Evolutionary conservation across 2,888 invertebrate genomes (phyloP).

Genomic region (Dicranocentrus wangi): DNA sequence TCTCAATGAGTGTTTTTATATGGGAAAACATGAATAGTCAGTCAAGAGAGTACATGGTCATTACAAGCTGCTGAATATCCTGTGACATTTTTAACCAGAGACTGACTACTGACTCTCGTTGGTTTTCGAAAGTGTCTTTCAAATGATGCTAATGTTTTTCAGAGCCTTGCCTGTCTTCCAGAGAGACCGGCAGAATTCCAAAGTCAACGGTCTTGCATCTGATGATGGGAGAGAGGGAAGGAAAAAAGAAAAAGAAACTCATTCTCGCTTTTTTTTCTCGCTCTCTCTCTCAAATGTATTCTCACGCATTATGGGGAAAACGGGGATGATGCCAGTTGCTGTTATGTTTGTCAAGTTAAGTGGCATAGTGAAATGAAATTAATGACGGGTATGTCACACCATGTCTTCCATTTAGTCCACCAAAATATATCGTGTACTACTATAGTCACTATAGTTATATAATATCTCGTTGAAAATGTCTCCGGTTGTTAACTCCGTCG

Average conservation of each 20-base stretch:
- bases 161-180: neutral
- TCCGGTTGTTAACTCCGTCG: neutral
- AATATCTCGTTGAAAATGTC: neutral
- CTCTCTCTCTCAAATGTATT: neutral
- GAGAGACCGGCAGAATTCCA: neutral
- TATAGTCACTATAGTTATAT: neutral
- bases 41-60: slow-evolving; percentile 9
- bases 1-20: neutral
- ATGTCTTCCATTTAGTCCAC: neutral
- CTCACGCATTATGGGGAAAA: slow-evolving; percentile 22
- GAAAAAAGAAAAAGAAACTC: neutral
- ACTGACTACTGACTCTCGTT: slow-evolving; percentile 41
- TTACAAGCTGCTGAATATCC: slow-evolving; percentile 22
- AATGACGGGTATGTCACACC: slow-evolving; percentile 54
- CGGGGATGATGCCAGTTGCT: slow-evolving; percentile 43
- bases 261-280: too few species aligned
- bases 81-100: slow-evolving; percentile 41
- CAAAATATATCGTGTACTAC: neutral
- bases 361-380: slow-evolving; percentile 59
- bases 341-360: slow-evolving; percentile 54
- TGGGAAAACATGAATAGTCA: slow-evolving; percentile 4
- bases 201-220: neutral
- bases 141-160: slow-evolving; percentile 1
- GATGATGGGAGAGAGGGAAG: neutral
- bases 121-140: slow-evolving; percentile 21